Base-by-base conservation (phyloP, 1,140 invertebrate genomes). In the Anadara kagoshimensis region DNA sequence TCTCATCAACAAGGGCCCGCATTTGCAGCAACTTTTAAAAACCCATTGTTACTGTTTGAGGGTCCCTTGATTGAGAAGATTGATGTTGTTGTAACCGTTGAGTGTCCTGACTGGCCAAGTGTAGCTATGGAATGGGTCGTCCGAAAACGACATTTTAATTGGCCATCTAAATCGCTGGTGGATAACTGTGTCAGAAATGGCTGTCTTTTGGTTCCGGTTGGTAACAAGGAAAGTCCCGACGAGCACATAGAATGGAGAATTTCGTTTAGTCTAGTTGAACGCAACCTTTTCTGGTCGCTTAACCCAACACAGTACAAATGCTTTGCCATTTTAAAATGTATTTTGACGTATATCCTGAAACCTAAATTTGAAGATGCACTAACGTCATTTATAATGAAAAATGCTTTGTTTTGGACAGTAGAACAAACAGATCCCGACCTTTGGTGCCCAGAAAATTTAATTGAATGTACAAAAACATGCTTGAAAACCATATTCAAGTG, bases 371-470 rank as follows among this genome's bases (percentile, higher is more conserved):
- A n/a, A 5, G 22, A n/a, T 45, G 65, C 57, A 16, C 14, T 68
- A 7, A 57, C 65, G 5, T 68, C 65, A 10, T 68, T 68, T 26
- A 47, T 26, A 24, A 68, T 68, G 65, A 68, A 68, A 36, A 68
- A 68, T 47, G 56, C 53, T 18, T 22, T 68, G 12, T 47, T 68
- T 8, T 68, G 65, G 65, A 58, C 65, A 36, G 18, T 68, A 8
- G 65, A 68, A 51, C 56, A 68, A 29, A 29, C 41, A 20, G 53
- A 68, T 11, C 14, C 41, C 4, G 41, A 18, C 7, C 8, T 68
- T 0, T 68, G 65, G 65, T 29, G 53, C 18, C 36, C 44, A 26
- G 24, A 57, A 16, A 68, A 36, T 12, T 14, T 68, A 5, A 68
- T 43, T 5, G 36, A 57, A 20, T 53, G 41, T 18, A 57, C 57